Conservation (phyloP, 2,113 vertebrate species). For the Gambusia affinis region DNA sequence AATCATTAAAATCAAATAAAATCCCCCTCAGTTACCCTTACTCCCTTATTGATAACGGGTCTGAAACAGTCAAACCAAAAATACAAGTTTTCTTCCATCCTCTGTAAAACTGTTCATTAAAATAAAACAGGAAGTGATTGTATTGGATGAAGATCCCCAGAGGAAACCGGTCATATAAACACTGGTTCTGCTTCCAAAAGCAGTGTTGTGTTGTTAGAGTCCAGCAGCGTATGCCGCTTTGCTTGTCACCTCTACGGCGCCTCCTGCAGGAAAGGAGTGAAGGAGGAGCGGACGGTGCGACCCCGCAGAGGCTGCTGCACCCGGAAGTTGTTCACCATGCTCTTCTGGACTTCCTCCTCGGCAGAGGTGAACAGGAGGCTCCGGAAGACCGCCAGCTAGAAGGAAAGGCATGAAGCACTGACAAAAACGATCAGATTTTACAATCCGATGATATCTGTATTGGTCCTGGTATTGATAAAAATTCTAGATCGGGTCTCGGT, state of each 20-base stretch:
- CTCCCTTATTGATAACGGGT: conserved; percentile 36
- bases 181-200: no score
- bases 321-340: conserved; percentile 98
- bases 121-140: background rate
- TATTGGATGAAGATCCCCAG: background rate
- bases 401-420: background rate
- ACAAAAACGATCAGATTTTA: no score
- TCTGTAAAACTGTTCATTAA: background rate
- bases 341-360: conserved; percentile 90
- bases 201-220: background rate
- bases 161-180: background rate
- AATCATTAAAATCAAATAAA: conserved; percentile 19
- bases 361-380: conserved; percentile 90
- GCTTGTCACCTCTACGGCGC: conserved; percentile 25
- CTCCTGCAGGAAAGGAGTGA: conserved; percentile 80
- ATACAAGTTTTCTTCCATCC: background rate
- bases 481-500: no score
- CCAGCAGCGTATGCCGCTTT: conserved; percentile 24
- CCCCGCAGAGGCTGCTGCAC: conserved; percentile 91
- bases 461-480: no score
- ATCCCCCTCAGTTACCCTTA: conserved; percentile 12
- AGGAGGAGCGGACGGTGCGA: conserved; percentile 90
- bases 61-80: conserved; percentile 14
- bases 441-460: no score
- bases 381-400: conserved; percentile 92